These are phyloP conservation scores for Astreopora myriophthalma DNA, from an alignment of 64 coral and sea anemone genomes.

Conservation along the genomic window DNA sequence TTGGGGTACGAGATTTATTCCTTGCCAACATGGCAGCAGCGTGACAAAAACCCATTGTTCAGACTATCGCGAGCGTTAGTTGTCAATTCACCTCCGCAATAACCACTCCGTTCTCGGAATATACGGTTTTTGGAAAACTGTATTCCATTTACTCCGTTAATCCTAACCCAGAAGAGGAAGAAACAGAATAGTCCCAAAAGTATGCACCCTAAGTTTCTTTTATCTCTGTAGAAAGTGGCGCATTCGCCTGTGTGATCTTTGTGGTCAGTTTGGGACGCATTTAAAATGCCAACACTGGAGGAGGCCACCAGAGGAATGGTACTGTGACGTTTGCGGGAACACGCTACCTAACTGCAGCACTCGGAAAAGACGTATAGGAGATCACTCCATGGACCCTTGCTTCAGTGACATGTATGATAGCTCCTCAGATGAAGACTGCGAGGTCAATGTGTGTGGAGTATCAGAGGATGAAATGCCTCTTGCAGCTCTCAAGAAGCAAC, in stretches of 20 bases:
- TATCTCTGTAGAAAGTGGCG: conserved; percentile 67
- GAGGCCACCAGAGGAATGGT: conserved; percentile 48
- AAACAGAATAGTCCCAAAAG: no score
- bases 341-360: not conserved
- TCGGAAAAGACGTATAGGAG: conserved; percentile 11
- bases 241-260: conserved; percentile 68
- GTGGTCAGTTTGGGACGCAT: conserved; percentile 92
- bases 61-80: no score
- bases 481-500: not conserved
- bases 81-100: no score
- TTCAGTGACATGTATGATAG: not conserved
- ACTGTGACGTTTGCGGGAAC: conserved; percentile 53
- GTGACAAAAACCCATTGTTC: no score
- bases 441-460: conserved; percentile 2
- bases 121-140: no score
- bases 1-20: no score
- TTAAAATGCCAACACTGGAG: conserved; percentile 72
- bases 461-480: conserved; percentile 27
- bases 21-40: no score
- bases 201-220: not conserved
- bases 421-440: not conserved
- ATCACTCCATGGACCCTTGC: conserved; percentile 32
- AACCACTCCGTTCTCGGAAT: no score
- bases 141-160: no score
- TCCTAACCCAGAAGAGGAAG: no score